Evolutionary conservation across 2,797 vertebrate genomes (phyloP).

Genomic region (Falco peregrinus): DNA sequence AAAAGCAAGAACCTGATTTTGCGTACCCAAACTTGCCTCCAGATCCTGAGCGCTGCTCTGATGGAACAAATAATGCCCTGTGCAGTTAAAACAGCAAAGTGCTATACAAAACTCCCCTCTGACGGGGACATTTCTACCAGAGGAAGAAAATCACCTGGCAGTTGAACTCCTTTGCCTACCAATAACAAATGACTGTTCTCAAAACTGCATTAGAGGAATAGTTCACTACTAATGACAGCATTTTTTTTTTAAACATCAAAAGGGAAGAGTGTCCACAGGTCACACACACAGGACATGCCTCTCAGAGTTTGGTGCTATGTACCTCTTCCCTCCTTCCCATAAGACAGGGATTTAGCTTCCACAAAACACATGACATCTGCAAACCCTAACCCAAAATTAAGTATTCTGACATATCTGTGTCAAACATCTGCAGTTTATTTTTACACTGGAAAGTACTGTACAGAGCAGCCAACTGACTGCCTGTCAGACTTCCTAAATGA

Average conservation of each 20-base stretch:
- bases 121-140: background rate
- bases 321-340: background rate
- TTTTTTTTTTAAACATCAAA: background rate
- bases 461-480: slow-evolving; percentile 7
- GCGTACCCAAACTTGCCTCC: background rate
- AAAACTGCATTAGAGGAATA: background rate
- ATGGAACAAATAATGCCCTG: background rate
- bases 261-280: background rate
- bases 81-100: background rate
- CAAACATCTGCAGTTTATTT: slow-evolving; percentile 58
- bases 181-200: background rate
- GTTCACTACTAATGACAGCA: background rate
- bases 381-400: slow-evolving; percentile 27
- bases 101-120: background rate
- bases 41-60: background rate
- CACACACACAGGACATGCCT: background rate
- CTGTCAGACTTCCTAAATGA: slow-evolving; percentile 28
- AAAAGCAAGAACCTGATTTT: background rate
- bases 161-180: background rate
- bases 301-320: background rate
- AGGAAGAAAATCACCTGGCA: background rate
- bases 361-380: slow-evolving; percentile 10
- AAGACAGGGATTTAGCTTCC: background rate
- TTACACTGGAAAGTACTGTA: slow-evolving; percentile 8
- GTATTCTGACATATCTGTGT: slow-evolving; percentile 26